phyloP scores from a whole-genome alignment of 2,888 invertebrate genomes.

The Lasius fuliginosus region DNA sequence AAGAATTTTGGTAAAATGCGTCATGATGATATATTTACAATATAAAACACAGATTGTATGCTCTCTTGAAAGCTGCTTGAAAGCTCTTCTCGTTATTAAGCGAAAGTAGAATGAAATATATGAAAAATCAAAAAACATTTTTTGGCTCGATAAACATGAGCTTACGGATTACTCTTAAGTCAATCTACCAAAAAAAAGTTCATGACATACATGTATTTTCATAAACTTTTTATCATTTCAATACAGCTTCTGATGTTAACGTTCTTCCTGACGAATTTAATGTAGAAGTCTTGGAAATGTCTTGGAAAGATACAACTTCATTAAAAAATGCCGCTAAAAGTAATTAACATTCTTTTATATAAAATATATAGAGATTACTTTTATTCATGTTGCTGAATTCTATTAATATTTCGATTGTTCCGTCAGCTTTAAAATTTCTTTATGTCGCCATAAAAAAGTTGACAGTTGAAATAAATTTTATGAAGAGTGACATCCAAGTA shows the following conservation, averaged over 20 bases:
- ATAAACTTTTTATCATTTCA: conserved; percentile 5
- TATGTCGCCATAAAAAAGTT: neutral
- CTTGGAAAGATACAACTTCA: conserved; percentile 4
- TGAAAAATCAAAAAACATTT: neutral
- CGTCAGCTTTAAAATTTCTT: neutral
- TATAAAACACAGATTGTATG: neutral
- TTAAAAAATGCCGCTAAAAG: neutral
- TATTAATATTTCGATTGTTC: conserved; percentile 8
- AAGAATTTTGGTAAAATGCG: neutral
- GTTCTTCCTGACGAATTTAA: neutral
- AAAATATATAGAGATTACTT: neutral
- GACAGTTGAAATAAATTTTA: neutral
- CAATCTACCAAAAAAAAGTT: neutral
- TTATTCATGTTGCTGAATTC: neutral
- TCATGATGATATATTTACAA: neutral
- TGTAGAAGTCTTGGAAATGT: neutral
- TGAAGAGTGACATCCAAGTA: neutral
- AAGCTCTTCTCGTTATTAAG: neutral
- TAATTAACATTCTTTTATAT: neutral
- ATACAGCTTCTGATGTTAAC: neutral
- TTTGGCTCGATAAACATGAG: neutral
- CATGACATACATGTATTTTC: neutral
- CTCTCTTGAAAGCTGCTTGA: neutral
- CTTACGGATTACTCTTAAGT: neutral
- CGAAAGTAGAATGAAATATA: neutral